These are phyloP conservation scores for Agrypnus murinus DNA, from an alignment of 2,888 invertebrate species.

Conservation along the genomic window DNA sequence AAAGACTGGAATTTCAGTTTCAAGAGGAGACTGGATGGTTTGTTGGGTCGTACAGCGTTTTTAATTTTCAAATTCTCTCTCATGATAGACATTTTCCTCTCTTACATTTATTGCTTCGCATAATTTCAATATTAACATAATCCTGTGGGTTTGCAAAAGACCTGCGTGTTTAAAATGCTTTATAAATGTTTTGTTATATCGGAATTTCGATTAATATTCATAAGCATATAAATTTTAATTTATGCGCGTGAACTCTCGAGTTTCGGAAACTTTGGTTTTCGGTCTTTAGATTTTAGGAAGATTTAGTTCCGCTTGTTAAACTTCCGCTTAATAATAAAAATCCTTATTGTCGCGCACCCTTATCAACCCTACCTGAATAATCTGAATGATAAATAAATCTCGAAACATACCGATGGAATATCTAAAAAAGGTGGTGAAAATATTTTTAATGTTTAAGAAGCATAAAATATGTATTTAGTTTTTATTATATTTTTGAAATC, in stretches of 20 bases:
- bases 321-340: constrained; percentile 13
- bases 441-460: too few relatives aligned
- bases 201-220: constrained; percentile 36
- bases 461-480: too few relatives aligned
- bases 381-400: too few relatives aligned
- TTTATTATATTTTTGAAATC: too few relatives aligned
- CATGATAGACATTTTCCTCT: constrained; percentile 16
- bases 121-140: constrained; percentile 32
- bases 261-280: constrained; percentile 29
- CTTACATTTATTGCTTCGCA: constrained; percentile 12
- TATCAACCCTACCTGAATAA: background rate
- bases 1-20: constrained; percentile 24
- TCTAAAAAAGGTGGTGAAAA: too few relatives aligned
- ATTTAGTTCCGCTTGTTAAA: constrained; percentile 17
- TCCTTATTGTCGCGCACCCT: background rate
- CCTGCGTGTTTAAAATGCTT: constrained; percentile 35
- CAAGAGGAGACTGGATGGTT: background rate
- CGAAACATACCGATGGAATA: too few relatives aligned
- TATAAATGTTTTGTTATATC: constrained; percentile 34
- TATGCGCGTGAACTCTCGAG: constrained; percentile 22
- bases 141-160: constrained; percentile 32
- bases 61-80: constrained; percentile 19
- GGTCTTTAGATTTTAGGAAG: constrained; percentile 25
- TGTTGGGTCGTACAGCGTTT: constrained; percentile 3
- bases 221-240: constrained; percentile 32